phyloP scores from a whole-genome alignment of 1,140 invertebrate genomes.

The Heliconius himera region DNA sequence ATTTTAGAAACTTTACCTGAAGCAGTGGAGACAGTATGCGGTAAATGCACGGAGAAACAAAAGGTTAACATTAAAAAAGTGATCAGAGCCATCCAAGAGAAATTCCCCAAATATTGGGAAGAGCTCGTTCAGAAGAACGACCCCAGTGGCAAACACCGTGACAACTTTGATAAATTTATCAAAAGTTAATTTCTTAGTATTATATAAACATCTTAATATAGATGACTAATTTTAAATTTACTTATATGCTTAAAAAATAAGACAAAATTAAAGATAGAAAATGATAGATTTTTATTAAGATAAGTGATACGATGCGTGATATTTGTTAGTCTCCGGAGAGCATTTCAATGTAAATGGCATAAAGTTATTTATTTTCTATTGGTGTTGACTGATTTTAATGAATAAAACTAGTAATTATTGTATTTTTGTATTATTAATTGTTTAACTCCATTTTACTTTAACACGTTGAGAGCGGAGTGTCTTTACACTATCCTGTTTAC shows the following conservation, averaged over 20 bases:
- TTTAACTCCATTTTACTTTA: background rate
- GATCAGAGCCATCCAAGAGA: constrained; percentile 78
- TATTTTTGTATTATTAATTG: background rate
- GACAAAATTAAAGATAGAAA: background rate
- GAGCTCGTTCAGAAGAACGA: constrained; percentile 78
- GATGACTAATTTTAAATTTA: constrained; percentile 12
- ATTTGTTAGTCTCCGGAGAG: constrained; percentile 4
- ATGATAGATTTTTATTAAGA: background rate
- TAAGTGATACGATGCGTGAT: constrained; percentile 16
- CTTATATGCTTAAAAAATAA: background rate
- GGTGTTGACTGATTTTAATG: constrained; percentile 39
- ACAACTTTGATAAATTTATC: constrained; percentile 72
- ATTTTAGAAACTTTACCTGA: constrained; percentile 84
- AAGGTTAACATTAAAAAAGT: constrained; percentile 84
- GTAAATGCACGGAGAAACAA: constrained; percentile 83
- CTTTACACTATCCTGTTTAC: background rate
- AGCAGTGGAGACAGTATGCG: constrained; percentile 83
- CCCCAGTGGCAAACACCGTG: constrained; percentile 62
- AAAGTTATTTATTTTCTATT: constrained; percentile 40
- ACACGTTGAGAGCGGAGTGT: no score
- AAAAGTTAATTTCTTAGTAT: constrained; percentile 54
- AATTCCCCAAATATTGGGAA: constrained; percentile 77
- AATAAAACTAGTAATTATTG: constrained; percentile 14
- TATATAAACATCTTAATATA: background rate
- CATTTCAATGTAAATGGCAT: constrained; percentile 18